These are phyloP conservation scores for Notodonta ziczac DNA, from an alignment of 2,888 invertebrate genomes.

Conservation along the genomic window DNA sequence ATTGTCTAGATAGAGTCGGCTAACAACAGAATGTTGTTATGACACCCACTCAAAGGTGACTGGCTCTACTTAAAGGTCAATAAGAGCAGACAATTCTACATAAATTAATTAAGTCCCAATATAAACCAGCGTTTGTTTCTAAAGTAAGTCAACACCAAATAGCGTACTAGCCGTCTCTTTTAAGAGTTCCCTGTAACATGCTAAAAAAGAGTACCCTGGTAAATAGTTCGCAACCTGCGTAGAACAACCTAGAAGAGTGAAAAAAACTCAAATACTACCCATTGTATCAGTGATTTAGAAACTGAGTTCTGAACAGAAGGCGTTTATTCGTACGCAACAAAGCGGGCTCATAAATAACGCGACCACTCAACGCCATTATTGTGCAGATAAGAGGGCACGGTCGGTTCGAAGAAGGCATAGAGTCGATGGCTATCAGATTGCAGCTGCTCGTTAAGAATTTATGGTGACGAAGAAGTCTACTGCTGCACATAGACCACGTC, in stretches of 20 bases:
- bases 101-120: too few species aligned
- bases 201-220: constrained; percentile 14
- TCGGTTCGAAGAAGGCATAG: constrained; percentile 13
- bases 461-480: not conserved
- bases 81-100: too few species aligned
- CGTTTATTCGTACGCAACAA: constrained; percentile 58
- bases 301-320: constrained; percentile 58
- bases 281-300: constrained; percentile 71
- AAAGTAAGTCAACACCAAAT: constrained; percentile 1
- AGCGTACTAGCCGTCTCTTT: constrained; percentile 18
- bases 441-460: not conserved
- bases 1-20: too few species aligned
- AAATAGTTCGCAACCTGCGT: constrained; percentile 7
- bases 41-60: too few species aligned
- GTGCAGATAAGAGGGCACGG: constrained; percentile 31
- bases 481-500: too few species aligned
- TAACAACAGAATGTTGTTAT: too few species aligned
- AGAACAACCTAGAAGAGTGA: constrained; percentile 11
- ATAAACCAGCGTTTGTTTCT: too few species aligned
- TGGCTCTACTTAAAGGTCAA: too few species aligned
- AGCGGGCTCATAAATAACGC: constrained; percentile 59
- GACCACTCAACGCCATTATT: constrained; percentile 39
- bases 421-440: not conserved
- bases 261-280: constrained; percentile 52
- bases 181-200: constrained; percentile 25